phyloP scores from a whole-genome alignment of 2,113 vertebrate genomes.

The Perca fluviatilis region DNA sequence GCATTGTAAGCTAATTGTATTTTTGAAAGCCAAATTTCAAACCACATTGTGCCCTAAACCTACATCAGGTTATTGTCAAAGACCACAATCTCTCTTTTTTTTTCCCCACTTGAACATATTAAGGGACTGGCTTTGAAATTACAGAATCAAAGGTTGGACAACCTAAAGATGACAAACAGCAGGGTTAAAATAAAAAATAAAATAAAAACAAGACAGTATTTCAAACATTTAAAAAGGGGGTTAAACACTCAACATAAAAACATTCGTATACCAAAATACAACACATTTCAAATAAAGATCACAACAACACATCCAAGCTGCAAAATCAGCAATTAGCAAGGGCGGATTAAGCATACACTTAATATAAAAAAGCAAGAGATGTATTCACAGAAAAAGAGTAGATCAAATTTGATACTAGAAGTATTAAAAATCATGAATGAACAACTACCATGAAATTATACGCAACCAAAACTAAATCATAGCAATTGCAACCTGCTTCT shows the following conservation, averaged over 20 bases:
- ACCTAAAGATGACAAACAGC: not conserved
- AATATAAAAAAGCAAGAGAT: conserved; percentile 52
- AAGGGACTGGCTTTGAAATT: not conserved
- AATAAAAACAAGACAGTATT: not conserved
- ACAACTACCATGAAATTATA: not conserved
- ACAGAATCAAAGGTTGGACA: conserved; percentile 1
- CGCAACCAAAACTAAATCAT: not conserved
- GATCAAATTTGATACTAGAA: not conserved
- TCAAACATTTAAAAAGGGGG: not conserved
- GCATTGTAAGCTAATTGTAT: not conserved
- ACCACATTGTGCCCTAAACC: not conserved
- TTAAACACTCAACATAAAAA: conserved; percentile 10
- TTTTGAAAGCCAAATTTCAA: conserved; percentile 19
- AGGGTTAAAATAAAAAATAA: not conserved
- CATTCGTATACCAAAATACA: conserved; percentile 12
- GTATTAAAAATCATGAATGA: not conserved
- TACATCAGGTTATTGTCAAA: not conserved
- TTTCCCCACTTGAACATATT: not conserved
- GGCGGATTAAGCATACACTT: conserved; percentile 27
- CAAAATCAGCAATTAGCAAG: conserved; percentile 34
- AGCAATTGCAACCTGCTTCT: not conserved
- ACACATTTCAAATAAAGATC: conserved; percentile 43
- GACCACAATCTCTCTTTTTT: not conserved
- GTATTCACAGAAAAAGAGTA: conserved; percentile 49
- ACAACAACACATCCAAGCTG: conserved; percentile 22